A percentile compares a stretch with the other conserved stretches of the same genome.
These are phyloP conservation scores for Saguinus imperator DNA, from an alignment of 2,113 vertebrate genomes.

Conservation along the genomic window DNA sequence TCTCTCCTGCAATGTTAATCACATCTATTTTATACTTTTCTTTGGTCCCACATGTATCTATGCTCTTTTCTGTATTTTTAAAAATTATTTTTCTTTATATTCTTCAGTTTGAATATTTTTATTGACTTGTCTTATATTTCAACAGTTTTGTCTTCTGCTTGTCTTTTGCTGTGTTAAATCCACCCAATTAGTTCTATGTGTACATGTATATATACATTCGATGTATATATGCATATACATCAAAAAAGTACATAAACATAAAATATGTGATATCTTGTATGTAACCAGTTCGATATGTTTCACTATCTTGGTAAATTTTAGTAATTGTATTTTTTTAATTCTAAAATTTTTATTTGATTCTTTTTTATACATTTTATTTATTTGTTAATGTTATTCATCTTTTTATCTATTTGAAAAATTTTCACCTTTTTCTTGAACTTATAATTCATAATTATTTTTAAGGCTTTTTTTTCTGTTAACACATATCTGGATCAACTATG, in stretches of 20 bases:
- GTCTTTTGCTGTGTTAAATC: not conserved
- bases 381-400: not conserved
- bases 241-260: too few relatives aligned
- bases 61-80: not conserved
- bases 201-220: too few relatives aligned
- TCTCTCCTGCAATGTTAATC: not conserved
- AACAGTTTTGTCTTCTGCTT: constrained; percentile 17
- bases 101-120: constrained; percentile 24
- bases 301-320: not conserved
- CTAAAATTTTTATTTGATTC: constrained; percentile 1
- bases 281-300: too few relatives aligned
- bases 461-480: not conserved
- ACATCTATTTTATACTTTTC: not conserved
- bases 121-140: not conserved
- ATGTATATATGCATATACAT: too few relatives aligned
- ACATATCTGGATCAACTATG: constrained; percentile 2
- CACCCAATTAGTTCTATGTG: not conserved
- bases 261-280: too few relatives aligned
- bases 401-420: not conserved
- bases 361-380: not conserved
- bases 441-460: not conserved
- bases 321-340: not conserved
- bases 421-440: not conserved
- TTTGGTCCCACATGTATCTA: not conserved
- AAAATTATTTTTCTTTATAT: not conserved